Evolutionary conservation across 2,797 vertebrate species (phyloP).

Genomic region (Ceryle rudis): DNA sequence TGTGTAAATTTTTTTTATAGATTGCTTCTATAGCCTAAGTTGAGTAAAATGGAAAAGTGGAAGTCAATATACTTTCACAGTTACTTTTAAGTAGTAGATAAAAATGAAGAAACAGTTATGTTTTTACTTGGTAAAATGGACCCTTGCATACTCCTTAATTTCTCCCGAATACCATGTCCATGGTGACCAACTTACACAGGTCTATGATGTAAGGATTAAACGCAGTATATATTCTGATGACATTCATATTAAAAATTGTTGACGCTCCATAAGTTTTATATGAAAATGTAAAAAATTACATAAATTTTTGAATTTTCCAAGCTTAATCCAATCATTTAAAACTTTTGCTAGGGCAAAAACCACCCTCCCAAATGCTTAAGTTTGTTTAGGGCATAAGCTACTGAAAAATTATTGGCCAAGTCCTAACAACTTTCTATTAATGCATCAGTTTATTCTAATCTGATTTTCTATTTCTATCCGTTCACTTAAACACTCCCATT

Average conservation of each 20-base stretch:
- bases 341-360: not conserved
- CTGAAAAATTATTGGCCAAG: not conserved
- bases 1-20: not conserved
- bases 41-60: not conserved
- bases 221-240: not conserved
- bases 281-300: too few relatives aligned
- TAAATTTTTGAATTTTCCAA: not conserved
- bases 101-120: not conserved
- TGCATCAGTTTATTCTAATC: not conserved
- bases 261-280: not conserved
- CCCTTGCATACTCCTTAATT: not conserved
- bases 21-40: not conserved
- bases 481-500: not conserved
- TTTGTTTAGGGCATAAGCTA: not conserved
- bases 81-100: not conserved
- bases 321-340: not conserved
- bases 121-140: not conserved
- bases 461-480: not conserved
- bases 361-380: rapidly evolving
- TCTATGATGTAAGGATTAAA: not conserved
- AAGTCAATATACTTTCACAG: not conserved
- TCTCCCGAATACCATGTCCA: not conserved
- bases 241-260: not conserved
- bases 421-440: not conserved
- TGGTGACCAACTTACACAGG: not conserved